Conservation (phyloP, 2,888 invertebrate genomes). For the Serrognathus titanus region DNA sequence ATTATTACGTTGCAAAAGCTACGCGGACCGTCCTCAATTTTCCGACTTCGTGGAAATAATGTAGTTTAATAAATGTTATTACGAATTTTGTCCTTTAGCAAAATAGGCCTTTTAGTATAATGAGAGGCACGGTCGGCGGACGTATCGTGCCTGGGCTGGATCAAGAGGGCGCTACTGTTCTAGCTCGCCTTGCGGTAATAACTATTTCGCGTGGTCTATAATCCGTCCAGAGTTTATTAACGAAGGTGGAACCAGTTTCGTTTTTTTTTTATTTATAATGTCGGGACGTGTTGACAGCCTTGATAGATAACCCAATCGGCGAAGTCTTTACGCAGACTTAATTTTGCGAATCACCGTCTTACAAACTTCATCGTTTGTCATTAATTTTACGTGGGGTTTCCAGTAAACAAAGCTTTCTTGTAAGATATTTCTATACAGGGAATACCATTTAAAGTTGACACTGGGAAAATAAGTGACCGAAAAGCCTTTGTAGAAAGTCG, state of each 20-base stretch:
- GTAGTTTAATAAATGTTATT: slow-evolving; percentile 34
- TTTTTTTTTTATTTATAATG: slow-evolving; percentile 5
- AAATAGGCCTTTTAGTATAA: slow-evolving; percentile 41
- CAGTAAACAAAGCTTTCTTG: no score
- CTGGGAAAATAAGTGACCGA: no score
- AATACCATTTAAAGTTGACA: no score
- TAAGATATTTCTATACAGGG: no score
- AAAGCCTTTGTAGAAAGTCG: no score
- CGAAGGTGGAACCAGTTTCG: slow-evolving; percentile 1
- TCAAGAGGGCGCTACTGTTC: slow-evolving; percentile 17
- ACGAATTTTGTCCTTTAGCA: slow-evolving; percentile 35
- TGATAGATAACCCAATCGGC: not conserved
- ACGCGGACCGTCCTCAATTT: not conserved
- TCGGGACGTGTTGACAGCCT: not conserved
- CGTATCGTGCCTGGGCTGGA: slow-evolving; percentile 18
- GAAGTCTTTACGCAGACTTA: not conserved
- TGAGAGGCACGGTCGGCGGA: slow-evolving; percentile 34
- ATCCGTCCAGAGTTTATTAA: slow-evolving; percentile 27
- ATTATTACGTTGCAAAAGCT: no score
- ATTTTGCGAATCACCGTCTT: no score
- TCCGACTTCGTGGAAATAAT: slow-evolving; percentile 12
- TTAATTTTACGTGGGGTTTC: not conserved
- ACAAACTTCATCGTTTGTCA: not conserved
- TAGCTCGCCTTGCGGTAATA: slow-evolving; percentile 28
- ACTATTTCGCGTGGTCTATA: slow-evolving; percentile 40